Base-by-base conservation (phyloP, 53 echinoderm and acorn worm genomes). In the Apostichopus leukothele region DNA sequence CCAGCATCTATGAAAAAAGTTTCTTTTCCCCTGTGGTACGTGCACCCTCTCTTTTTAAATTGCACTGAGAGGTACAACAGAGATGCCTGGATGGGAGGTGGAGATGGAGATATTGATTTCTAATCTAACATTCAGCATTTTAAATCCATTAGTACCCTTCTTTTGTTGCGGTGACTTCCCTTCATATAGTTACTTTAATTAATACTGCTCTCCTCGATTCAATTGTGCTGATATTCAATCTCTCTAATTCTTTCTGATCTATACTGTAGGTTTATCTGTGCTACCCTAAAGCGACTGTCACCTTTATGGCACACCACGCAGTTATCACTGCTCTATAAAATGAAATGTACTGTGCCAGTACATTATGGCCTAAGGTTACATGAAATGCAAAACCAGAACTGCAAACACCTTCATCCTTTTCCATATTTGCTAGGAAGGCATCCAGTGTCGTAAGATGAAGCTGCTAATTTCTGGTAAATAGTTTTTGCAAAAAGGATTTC, bases 231-330 rank as follows among this genome's bases (percentile, higher is more conserved):
- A 63, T 63, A 63, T 63, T 63, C 63, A 63, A 63, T 63, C 63
- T 63, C 16, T 63, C 63, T 16, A 63, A 63, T 16, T 63, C 16
- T 63, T 63, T 63, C 63, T 63, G 63, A 63, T 63, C 63, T 63
- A 7, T 7, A 63, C 63, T 13, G 16, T 63, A 63, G 12, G 79
- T 51, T 79, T 79, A 79, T 79, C 79, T 79, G 79, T 79, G 79
- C 79, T 53, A 79, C 79, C 79, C 79, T 79, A 52, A 79, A 79
- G 79, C 79, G 10, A n/a, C 52, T 79, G 79, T 79, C 79, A 79
- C 79, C 79, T 79, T 79, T 51, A 79, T 52, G 51, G n/a, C 79
- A 79, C 51, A 51, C 79, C 51, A 50, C 19, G 52, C 51, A 79
- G 53, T 53, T 53, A 51, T 79, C 79, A 79, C n/a, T 51, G 50